These are phyloP conservation scores for Trematomus bernacchii DNA, from an alignment of 2,797 vertebrate species.

Conservation along the genomic window DNA sequence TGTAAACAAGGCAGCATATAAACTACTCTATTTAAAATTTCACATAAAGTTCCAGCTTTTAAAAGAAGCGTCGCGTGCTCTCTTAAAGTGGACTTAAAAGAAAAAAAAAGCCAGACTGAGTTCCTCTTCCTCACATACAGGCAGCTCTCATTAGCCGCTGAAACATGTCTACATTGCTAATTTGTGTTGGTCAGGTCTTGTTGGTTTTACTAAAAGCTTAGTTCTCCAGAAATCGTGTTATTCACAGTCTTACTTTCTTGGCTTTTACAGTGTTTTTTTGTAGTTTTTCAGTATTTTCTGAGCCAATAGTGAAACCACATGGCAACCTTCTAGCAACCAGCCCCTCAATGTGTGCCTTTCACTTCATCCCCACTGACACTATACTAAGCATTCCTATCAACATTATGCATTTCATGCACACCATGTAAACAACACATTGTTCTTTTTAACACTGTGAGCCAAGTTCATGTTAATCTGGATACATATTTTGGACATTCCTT, in stretches of 20 bases:
- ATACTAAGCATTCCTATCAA: too few species aligned
- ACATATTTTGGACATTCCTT: too few species aligned
- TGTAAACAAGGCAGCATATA: not conserved
- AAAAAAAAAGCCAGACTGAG: not conserved
- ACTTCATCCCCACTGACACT: not conserved
- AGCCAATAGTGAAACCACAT: too few species aligned
- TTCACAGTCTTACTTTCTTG: too few species aligned
- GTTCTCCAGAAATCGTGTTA: not conserved
- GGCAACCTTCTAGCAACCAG: not conserved
- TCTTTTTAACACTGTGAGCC: too few species aligned
- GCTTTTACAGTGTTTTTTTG: not conserved
- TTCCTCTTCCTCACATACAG: slow-evolving; percentile 46
- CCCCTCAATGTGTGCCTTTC: slow-evolving; percentile 16
- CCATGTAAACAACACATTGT: too few species aligned
- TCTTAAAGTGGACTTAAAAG: slow-evolving; percentile 1
- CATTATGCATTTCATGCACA: too few species aligned
- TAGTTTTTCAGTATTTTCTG: not conserved
- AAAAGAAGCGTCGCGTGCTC: not conserved
- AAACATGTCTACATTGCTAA: not conserved
- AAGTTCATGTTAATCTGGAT: too few species aligned
- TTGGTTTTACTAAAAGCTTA: not conserved
- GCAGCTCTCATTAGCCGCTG: not conserved
- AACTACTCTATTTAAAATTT: not conserved
- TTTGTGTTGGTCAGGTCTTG: too few species aligned
- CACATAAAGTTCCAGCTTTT: not conserved